These are phyloP conservation scores for Anodontia alba DNA, from an alignment of 2,888 invertebrate genomes.

Conservation along the genomic window DNA sequence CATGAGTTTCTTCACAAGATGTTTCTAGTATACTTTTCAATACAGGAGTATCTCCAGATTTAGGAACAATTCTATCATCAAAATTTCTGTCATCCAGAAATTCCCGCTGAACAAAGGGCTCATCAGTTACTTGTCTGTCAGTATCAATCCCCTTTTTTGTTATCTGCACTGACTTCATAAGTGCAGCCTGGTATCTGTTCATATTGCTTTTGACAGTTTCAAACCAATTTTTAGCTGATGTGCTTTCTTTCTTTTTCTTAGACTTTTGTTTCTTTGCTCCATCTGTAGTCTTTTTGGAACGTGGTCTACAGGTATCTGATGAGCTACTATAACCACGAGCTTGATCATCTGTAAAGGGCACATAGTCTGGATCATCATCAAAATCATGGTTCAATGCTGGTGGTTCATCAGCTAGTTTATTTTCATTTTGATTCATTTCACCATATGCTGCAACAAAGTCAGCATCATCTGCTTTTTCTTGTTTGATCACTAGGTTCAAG, in stretches of 20 bases:
- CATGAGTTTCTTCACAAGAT: not conserved
- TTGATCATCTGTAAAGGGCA: not conserved
- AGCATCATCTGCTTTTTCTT: not conserved
- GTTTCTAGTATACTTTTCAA: not conserved
- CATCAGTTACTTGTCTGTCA: not conserved
- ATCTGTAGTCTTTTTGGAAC: not conserved
- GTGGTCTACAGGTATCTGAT: not conserved
- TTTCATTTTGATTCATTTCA: not conserved
- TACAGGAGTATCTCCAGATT: not conserved
- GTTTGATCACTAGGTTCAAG: not conserved
- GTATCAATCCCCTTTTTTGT: not conserved
- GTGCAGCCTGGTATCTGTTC: constrained; percentile 54
- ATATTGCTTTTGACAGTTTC: constrained; percentile 58
- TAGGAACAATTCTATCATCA: not conserved
- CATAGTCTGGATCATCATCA: not conserved
- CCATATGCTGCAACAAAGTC: not conserved
- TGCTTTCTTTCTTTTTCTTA: not conserved
- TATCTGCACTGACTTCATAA: constrained; percentile 1
- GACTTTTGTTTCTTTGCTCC: not conserved
- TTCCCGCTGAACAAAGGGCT: not conserved
- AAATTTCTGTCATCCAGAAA: not conserved
- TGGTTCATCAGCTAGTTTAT: not conserved
- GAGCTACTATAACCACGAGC: not conserved
- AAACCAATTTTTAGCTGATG: constrained; percentile 38
- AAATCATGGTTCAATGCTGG: not conserved